Evolutionary conservation across 2,888 invertebrate species (phyloP), one percentile per base, ranked within the genome.

Genomic region (Spatulosminthurus flaviceps): DNA sequence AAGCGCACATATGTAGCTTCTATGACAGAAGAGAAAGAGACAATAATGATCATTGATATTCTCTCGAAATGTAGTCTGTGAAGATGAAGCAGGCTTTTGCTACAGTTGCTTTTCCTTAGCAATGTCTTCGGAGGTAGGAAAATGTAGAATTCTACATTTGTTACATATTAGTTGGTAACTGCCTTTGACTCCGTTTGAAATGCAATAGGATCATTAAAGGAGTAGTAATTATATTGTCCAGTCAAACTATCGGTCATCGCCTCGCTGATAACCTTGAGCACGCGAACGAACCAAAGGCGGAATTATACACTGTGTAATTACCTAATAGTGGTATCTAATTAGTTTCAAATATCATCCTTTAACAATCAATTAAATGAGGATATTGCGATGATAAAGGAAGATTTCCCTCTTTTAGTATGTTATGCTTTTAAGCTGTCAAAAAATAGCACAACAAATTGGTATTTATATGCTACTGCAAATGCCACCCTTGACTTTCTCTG

Each of bases 211-310:
- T 67, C 67, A 67, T 67, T 67, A 67, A 67, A 19, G 24, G 29
- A 28, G 29, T 67, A n/a, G 67, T 67, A 67, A 67, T 67, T 67
- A 67, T 51, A 51, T 26, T 67, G 67, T 67, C 67, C 67, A 67
- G 67, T 26, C 4, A 28, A 26, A 28, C 67, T 67, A 67, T 26
- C 67, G 67, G 67, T 67, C 67, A 67, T 67, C 67, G 67, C 67
- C 67, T 24, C 24, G 29, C 19, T 29, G 67, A 67, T 67, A 26
- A 67, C 67, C 67, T 67, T 67, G 67, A 67, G 67, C 67, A 67
- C 67, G 67, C 67, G 28, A 24, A 26, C 67, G 24, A 64, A 64
- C 64, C 26, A 26, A 67, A 11, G 29, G 28, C 67, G 19, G 67
- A 67, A 67, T 67, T 26, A 26, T 29, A 29, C 28, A 67, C 28